Evolutionary conservation across 2,113 vertebrate genomes (phyloP).

Genomic region (Gopherus flavomarginatus): DNA sequence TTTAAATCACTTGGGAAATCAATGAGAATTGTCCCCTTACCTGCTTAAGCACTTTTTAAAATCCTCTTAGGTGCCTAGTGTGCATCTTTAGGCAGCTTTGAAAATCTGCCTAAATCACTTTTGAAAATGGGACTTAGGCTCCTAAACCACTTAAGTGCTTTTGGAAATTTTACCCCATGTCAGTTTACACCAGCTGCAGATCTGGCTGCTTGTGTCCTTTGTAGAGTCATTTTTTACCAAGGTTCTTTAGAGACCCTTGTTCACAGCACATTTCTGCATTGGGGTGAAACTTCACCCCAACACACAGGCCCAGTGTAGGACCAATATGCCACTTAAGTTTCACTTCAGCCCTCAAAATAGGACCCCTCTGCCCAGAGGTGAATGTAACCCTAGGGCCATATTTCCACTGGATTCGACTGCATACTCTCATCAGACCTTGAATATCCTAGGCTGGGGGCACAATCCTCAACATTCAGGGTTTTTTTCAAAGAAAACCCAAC

Average conservation of each 20-base stretch:
- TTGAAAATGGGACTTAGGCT: neutral
- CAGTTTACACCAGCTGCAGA: neutral
- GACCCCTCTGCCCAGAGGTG: neutral
- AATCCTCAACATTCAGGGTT: neutral
- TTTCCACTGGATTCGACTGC: neutral
- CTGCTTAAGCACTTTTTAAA: neutral
- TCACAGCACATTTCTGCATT: neutral
- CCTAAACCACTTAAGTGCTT: neutral
- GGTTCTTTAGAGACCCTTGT: neutral
- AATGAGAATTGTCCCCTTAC: neutral
- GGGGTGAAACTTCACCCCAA: neutral
- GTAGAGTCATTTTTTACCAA: neutral
- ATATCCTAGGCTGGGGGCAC: neutral
- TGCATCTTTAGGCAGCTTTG: neutral
- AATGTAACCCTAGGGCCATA: neutral
- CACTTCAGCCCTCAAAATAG: neutral
- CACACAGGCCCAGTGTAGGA: neutral
- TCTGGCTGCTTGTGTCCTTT: neutral
- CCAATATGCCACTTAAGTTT: neutral
- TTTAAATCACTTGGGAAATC: neutral
- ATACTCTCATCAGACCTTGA: neutral
- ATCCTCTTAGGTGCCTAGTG: neutral
- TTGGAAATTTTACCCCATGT: neutral
- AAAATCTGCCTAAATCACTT: neutral
- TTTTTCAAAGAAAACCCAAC: neutral